Percentiles rank a stretch among this genome's conserved stretches.
Conservation (phyloP, 2,797 vertebrate genomes). For the Microtus agrestis region DNA sequence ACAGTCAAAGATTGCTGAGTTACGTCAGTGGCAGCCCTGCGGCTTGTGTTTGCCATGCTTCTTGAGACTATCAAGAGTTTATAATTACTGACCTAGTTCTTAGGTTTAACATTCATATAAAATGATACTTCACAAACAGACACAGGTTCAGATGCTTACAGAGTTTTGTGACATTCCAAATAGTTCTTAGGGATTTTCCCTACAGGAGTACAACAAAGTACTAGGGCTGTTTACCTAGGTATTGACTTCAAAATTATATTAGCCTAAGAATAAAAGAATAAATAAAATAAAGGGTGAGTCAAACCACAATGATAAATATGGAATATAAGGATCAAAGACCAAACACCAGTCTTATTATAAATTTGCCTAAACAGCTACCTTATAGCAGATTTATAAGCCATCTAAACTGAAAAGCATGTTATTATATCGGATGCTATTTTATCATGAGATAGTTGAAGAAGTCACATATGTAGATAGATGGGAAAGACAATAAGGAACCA, state of each 20-base stretch:
- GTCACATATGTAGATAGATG: background rate
- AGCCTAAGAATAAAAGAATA: background rate
- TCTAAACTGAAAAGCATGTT: background rate
- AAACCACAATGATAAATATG: background rate
- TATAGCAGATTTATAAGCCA: background rate
- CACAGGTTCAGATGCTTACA: background rate
- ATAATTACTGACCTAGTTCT: too few species aligned
- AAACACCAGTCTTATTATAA: background rate
- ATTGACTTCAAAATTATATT: constrained; percentile 42
- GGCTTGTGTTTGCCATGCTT: too few species aligned
- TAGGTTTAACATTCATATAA: background rate
- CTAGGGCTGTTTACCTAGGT: background rate
- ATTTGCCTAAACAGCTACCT: background rate
- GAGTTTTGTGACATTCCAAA: background rate
- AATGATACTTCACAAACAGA: constrained; percentile 22
- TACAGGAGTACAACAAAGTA: background rate
- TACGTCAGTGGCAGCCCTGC: background rate
- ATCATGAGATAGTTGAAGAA: background rate
- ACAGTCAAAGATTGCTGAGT: background rate
- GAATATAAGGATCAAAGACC: background rate
- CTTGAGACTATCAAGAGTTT: background rate
- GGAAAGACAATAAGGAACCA: background rate
- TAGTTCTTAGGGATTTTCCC: background rate
- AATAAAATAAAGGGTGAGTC: background rate
- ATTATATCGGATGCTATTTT: background rate